These are phyloP conservation scores for Polyommatus iphigenia DNA, from an alignment of 2,888 invertebrate species.

Conservation along the genomic window DNA sequence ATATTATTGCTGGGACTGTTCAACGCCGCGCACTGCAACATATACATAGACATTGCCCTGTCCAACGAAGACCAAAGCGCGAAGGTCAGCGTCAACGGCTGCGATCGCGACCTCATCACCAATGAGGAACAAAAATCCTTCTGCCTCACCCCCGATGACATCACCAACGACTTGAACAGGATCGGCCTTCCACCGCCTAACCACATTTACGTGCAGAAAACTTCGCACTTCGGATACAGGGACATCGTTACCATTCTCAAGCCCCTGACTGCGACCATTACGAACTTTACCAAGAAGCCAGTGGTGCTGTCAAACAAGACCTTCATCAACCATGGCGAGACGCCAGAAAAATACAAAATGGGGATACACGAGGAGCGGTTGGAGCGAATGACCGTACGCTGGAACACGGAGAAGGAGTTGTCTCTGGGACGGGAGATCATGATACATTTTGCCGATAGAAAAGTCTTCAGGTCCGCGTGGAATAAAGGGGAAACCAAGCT, in stretches of 20 bases:
- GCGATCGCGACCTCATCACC: constrained; percentile 2
- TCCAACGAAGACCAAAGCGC: not conserved
- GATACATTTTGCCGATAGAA: constrained; percentile 4
- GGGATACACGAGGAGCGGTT: constrained; percentile 7
- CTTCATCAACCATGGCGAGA: not conserved
- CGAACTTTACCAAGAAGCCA: not conserved
- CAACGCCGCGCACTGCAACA: not conserved
- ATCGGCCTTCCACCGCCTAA: not conserved
- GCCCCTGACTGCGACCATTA: not conserved
- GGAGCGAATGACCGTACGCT: constrained; percentile 8
- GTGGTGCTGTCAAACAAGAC: constrained; percentile 16
- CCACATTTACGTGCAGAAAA: constrained; percentile 13
- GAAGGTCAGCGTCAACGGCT: constrained; percentile 12
- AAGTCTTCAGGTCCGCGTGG: not conserved
- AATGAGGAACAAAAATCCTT: constrained; percentile 22
- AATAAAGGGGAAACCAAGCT: constrained; percentile 16
- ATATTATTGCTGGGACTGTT: constrained; percentile 15
- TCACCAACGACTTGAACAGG: not conserved
- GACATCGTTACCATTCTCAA: constrained; percentile 10
- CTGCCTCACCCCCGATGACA: not conserved
- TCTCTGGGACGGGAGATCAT: not conserved
- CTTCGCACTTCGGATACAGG: constrained; percentile 8
- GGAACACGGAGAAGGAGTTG: not conserved
- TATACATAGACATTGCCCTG: constrained; percentile 10
- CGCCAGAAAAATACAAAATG: not conserved